phyloP scores from a whole-genome alignment of 2,888 invertebrate genomes.

The Raillietiella orientalis region DNA sequence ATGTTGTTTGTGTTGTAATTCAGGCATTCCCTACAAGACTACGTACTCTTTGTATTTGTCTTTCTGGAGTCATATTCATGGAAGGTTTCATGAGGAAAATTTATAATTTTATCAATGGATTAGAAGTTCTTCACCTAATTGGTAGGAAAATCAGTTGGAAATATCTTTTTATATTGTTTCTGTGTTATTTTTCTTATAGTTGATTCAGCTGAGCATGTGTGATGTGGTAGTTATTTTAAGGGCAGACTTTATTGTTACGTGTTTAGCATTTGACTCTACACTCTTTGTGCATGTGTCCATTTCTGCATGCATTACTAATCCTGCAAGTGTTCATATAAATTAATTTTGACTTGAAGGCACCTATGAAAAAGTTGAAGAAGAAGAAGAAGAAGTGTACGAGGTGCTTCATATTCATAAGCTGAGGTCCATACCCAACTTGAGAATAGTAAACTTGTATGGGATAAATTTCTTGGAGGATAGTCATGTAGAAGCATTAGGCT shows the following conservation, averaged over 20 bases:
- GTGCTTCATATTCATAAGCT: conserved; percentile 96
- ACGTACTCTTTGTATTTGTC: conserved; percentile 72
- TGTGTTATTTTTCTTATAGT: background rate
- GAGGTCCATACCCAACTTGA: conserved; percentile 84
- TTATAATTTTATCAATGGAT: conserved; percentile 92
- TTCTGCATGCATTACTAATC: conserved; percentile 1
- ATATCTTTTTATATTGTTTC: conserved; percentile 1
- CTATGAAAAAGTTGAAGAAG: conserved; percentile 88
- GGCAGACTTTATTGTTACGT: too few relatives aligned
- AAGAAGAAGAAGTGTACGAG: conserved; percentile 96
- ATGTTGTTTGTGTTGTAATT: background rate
- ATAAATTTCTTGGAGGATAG: conserved; percentile 96
- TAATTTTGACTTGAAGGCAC: conserved; percentile 25
- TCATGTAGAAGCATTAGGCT: conserved; percentile 90
- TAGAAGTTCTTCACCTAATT: conserved; percentile 85
- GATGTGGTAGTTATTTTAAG: too few relatives aligned
- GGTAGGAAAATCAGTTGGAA: conserved; percentile 19
- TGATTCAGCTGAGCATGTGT: background rate
- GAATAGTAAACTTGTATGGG: conserved; percentile 91
- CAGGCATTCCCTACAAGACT: conserved; percentile 94
- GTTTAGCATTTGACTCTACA: too few relatives aligned
- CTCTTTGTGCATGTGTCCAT: background rate
- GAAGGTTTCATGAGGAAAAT: conserved; percentile 99
- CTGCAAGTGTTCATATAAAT: background rate
- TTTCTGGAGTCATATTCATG: conserved; percentile 98